Conservation (phyloP, 64 coral and sea anemone genomes). For the Pocillopora damicornis region DNA sequence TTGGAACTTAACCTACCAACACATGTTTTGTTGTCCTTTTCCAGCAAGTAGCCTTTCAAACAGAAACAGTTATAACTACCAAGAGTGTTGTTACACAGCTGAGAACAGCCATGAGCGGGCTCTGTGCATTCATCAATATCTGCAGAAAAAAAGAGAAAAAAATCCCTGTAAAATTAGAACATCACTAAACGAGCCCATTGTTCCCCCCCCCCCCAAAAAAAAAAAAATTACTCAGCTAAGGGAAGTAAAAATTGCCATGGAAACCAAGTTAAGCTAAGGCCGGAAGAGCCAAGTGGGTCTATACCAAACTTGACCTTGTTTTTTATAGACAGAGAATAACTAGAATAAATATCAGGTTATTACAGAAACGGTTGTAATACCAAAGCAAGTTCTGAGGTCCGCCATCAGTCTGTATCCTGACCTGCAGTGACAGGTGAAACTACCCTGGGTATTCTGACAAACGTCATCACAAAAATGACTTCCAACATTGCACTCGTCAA, state of each 20-base stretch:
- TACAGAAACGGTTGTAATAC: not conserved
- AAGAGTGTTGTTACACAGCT: conserved; percentile 61
- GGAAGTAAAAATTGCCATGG: too few species aligned
- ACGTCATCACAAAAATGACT: conserved; percentile 54
- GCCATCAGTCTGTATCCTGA: conserved; percentile 17
- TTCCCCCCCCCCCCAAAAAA: too few species aligned
- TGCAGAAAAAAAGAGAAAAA: not conserved
- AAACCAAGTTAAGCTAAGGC: too few species aligned
- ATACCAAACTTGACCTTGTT: too few species aligned
- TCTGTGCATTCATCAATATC: conserved; percentile 60
- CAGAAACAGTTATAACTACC: conserved; percentile 51
- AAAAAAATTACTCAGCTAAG: too few species aligned
- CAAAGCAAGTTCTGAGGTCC: conserved; percentile 47
- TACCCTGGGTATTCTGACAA: conserved; percentile 54
- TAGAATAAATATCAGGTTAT: too few species aligned
- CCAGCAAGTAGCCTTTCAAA: conserved; percentile 14
- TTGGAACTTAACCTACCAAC: conserved; percentile 20
- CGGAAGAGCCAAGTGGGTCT: too few species aligned
- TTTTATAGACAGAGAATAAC: too few species aligned
- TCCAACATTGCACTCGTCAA: conserved; percentile 64
- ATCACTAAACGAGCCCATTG: not conserved
- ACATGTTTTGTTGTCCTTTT: conserved; percentile 52
- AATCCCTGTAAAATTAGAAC: not conserved
- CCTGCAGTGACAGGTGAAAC: conserved; percentile 39
- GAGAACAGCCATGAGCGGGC: conserved; percentile 38